Evolutionary conservation across 92 coral and sea anemone genomes (phyloP).

Genomic region (Bergia puertoricense): DNA sequence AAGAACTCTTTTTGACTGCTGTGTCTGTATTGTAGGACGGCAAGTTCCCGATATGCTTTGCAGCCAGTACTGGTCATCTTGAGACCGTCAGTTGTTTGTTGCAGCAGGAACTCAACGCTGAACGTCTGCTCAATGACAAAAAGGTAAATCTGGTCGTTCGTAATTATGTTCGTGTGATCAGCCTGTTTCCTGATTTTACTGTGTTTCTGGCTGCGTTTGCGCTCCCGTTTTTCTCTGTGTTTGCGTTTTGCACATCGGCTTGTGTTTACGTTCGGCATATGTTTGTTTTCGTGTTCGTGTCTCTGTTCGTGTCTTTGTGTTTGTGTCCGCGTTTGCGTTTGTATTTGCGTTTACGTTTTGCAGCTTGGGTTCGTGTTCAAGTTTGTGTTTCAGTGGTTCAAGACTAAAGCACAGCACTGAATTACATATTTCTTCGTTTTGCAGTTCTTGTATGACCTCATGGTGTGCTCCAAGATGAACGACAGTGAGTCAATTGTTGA

Average conservation of each 20-base stretch:
- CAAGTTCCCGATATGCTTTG: conserved; percentile 89
- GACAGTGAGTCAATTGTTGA: conserved; percentile 86
- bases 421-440: conserved; percentile 13
- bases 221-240: background rate
- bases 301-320: background rate
- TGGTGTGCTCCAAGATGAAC: conserved; percentile 91
- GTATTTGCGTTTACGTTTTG: background rate
- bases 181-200: background rate
- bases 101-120: conserved; percentile 83
- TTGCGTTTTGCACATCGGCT: background rate
- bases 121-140: conserved; percentile 82
- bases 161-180: background rate
- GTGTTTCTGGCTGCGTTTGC: background rate
- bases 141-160: conserved; percentile 57
- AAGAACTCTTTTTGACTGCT: background rate
- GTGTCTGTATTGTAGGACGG: conserved; percentile 69
- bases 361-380: background rate
- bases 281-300: background rate
- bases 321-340: background rate
- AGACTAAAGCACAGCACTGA: background rate
- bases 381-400: background rate
- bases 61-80: conserved; percentile 90
- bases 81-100: conserved; percentile 81
- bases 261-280: background rate
- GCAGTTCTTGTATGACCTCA: conserved; percentile 91